Percentiles rank a stretch among this genome's conserved stretches.
These are phyloP conservation scores for Catocala fraxini DNA, from an alignment of 2,888 invertebrate species.

Conservation along the genomic window DNA sequence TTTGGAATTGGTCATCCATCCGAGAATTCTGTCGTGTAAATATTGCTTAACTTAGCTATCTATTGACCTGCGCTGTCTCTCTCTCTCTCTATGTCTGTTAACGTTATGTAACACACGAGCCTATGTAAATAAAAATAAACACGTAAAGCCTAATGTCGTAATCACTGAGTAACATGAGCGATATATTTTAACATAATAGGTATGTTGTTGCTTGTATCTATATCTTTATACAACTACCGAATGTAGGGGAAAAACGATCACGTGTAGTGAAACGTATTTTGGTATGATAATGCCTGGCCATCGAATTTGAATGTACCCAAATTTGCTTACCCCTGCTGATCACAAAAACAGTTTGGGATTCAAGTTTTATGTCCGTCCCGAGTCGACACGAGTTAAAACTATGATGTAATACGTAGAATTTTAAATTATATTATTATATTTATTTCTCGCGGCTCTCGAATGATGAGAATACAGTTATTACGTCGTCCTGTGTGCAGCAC, in stretches of 20 bases:
- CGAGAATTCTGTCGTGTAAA: too few relatives aligned
- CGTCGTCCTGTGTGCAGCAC: conserved; percentile 4
- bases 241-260: conserved; percentile 17
- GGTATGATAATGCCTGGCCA: conserved; percentile 35
- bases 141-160: conserved; percentile 14
- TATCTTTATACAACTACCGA: conserved; percentile 19
- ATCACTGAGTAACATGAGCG: conserved; percentile 24
- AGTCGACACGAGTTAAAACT: not conserved
- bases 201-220: conserved; percentile 4
- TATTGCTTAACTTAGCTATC: too few relatives aligned
- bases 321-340: conserved; percentile 32
- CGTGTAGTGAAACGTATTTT: conserved; percentile 35
- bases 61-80: too few relatives aligned
- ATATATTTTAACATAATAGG: conserved; percentile 11
- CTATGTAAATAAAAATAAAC: conserved; percentile 32
- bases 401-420: not conserved
- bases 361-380: conserved; percentile 10
- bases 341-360: conserved; percentile 13
- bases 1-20: too few relatives aligned
- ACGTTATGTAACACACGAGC: conserved; percentile 12
- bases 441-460: not conserved
- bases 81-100: conserved; percentile 3
- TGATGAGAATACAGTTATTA: conserved; percentile 2
- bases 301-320: conserved; percentile 43
- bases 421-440: conserved; percentile 1